Base-by-base conservation (phyloP, 2,113 vertebrate species). In the Narcine bancroftii region DNA sequence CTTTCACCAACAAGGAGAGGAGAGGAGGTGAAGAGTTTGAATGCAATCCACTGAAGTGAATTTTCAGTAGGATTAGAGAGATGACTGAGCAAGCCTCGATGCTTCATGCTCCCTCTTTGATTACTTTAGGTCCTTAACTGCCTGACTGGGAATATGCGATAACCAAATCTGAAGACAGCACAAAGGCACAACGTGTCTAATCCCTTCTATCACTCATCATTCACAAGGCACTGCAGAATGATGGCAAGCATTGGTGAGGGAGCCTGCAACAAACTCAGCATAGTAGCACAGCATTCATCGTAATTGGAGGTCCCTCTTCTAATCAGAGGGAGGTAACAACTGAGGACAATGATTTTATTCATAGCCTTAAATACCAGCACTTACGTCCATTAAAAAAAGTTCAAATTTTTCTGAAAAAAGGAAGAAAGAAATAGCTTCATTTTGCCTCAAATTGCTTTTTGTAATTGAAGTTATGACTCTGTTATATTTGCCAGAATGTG, bases 81-180 rank as follows among this genome's bases (percentile, higher is more conserved):
- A 47, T 65, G 71, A 69, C 71, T 91, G 89, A 42, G 65, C 45
- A 69, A 63, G 60, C 13, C 36, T 69, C 19, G 15, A 29, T 69
- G 63, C 65, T 66, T 91, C 60, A 87, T 69, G 45, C 26, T 42
- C 65, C 63, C 19, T 47, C 63, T 91, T 69, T 91, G 89, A 91
- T 91, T 91, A 47, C 63, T 91, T 26, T 91, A 42, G 89, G 47
- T 91, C 7, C 87, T 91, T 91, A 91, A 69, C 87, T 69, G 87
- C 42, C 65, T 91, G 89, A 91, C 89, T 91, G 89, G 63, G 89
- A 91, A 71, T 69, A 65, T 91, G 63, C 47, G 89, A 91, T 91
- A 91, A 91, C 65, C 89, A 91, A 69, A 91, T 91, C 89, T 66
- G 89, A 65, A 69, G 71, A 71, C 39, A 69, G 65, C 89, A 91